Evolutionary conservation across 1,140 invertebrate species (phyloP), one percentile per base, ranked within the genome.

Genomic region (Cecropterus lyciades): DNA sequence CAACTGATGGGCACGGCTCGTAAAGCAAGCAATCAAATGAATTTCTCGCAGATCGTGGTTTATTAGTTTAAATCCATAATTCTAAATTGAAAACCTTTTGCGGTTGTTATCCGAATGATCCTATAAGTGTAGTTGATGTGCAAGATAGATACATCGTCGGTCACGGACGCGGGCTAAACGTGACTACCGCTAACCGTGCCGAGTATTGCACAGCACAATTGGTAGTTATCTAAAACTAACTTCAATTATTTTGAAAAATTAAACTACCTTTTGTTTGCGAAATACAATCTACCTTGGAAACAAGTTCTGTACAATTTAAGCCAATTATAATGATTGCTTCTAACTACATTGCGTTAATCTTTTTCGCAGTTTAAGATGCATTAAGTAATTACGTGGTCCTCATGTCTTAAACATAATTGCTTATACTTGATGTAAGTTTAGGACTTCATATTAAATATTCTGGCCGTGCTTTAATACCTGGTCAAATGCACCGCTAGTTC

Each of bases 181-280:
- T 62, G 59, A 62, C 59, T 62, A 20, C 46, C 43, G 33, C 46
- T 62, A 62, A 51, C 46, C 57, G 45, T 62, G 45, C 46, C 57
- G 30, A 40, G 45, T 40, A 51, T 62, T 60, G 57, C 57, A 60
- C 57, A 60, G n/a, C 14, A 37, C 45, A 60, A 60, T 48, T 48
- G 45, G 14, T 9, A n/a, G 43, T 48, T 48, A 48, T 60, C 57
- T 60, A 48, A 60, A 48, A 30, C 11, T 30, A 43, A 48, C 57
- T 48, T 60, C 45, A 57, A 60, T 60, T 60, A 60, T 48, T 33
- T 48, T 48, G 27, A 48, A 59, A 60, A 48, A 48, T 33, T 17
- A 27, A 60, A 60, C 27, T 48, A 37, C 13, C 9, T n/a, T 60
- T 48, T 33, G 57, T 60, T 60, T 48, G 15, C 27, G 57, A 48